Base-by-base conservation (phyloP, 2,888 invertebrate species). In the Platycheirus rosarum region DNA sequence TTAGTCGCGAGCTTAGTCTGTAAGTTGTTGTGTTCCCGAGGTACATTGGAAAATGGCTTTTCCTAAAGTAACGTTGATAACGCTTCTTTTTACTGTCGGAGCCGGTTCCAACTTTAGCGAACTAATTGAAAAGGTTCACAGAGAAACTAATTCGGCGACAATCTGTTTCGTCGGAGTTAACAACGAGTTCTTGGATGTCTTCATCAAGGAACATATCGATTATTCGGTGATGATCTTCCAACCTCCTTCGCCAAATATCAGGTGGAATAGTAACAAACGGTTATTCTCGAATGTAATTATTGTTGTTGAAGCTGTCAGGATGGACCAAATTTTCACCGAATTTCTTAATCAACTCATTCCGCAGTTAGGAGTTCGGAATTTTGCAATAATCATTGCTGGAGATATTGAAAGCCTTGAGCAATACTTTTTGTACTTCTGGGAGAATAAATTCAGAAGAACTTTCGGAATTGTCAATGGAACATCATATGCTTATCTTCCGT, bases 371-470 rank as follows among this genome's bases (percentile, higher is more conserved):
- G n/a, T 18, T 18, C 46, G 46, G 0, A 46, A 23, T 2, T 46
- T 46, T 18, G 46, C 14, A 2, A 46, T 46, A 11, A 18, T 46
- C 14, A 11, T 3, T 46, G 46, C 20, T 11, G 9, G 4, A 3
- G 9, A 9, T 9, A 3, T 46, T 2, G 11, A 7, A 4, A 46
- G 11, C 4, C 20, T 46, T 6, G 5, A 23, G 4, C 3, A 2
- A 4, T 46, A 14, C 11, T 46, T 46, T 46, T 4, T 3, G 5
- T 18, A 6, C 8, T 46, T 46, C 4, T 46, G 46, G 46, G 11
- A 46, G 23, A 46, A 46, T 6, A 46, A 46, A 18, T 46, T 46
- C 14, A 46, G 20, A 46, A 18, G 46, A 8, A 46, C 14, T 46
- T 46, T 46, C 8, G 46, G 46, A 46, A 18, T 18, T 2, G 18